These are phyloP conservation scores for Charadrius vociferus DNA, from an alignment of 2,113 vertebrate genomes.

Conservation along the genomic window DNA sequence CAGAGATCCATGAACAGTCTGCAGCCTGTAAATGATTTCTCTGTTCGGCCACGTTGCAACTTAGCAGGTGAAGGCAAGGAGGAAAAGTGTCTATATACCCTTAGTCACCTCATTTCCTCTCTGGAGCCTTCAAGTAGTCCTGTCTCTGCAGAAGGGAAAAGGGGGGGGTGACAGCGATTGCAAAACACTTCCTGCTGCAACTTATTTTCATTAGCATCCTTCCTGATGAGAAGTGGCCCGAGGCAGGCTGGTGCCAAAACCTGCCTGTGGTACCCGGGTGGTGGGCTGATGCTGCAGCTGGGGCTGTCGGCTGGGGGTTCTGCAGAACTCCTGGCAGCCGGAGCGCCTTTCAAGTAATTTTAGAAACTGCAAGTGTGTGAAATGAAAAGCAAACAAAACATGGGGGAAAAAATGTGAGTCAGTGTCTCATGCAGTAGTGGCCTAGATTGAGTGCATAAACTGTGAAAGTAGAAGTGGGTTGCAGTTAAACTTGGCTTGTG, in stretches of 20 bases:
- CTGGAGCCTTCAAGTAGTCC: background rate
- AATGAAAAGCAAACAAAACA: slow-evolving; percentile 56
- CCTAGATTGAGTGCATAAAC: slow-evolving; percentile 68
- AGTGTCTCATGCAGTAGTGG: slow-evolving; percentile 65
- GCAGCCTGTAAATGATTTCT: background rate
- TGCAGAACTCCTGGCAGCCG: background rate
- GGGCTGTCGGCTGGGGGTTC: background rate
- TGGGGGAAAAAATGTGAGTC: slow-evolving; percentile 44
- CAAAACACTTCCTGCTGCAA: background rate
- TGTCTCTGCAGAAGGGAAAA: background rate
- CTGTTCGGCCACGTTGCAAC: background rate
- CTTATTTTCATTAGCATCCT: slow-evolving; percentile 8
- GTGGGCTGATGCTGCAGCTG: background rate
- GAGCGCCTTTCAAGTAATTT: slow-evolving; percentile 22
- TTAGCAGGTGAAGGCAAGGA: background rate
- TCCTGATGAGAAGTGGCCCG: background rate
- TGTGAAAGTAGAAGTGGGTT: slow-evolving; percentile 76
- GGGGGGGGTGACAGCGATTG: background rate
- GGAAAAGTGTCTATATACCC: background rate
- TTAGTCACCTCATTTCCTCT: background rate
- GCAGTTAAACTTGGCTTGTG: slow-evolving; percentile 77
- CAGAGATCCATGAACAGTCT: background rate
- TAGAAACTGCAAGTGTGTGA: slow-evolving; percentile 53
- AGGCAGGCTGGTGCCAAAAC: background rate
- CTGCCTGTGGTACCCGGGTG: background rate